Percentiles rank a stretch among this genome's conserved stretches.
These are phyloP conservation scores for Papilio polyxenes DNA, from an alignment of 1,140 invertebrate species.

Conservation along the genomic window DNA sequence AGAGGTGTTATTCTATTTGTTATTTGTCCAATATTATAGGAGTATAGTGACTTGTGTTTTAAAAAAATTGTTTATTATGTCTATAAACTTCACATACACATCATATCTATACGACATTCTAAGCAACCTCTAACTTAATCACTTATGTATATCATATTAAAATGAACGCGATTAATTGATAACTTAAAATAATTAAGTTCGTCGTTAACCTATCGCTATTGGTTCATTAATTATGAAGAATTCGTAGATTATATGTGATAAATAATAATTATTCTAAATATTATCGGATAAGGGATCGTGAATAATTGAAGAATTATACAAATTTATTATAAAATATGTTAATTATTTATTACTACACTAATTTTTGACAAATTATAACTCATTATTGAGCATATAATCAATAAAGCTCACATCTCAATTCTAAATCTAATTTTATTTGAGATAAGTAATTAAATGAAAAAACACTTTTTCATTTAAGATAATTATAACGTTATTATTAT, in stretches of 20 bases:
- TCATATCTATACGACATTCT: not conserved
- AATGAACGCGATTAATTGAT: not conserved
- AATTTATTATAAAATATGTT: conserved; percentile 5
- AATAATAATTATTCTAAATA: not conserved
- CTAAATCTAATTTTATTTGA: not conserved
- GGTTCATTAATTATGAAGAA: conserved; percentile 16
- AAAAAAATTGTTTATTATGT: too few species aligned
- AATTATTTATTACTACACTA: not conserved
- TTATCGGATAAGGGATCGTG: not conserved
- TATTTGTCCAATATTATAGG: too few species aligned
- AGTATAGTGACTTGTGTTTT: too few species aligned
- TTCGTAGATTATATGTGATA: not conserved
- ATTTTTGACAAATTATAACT: not conserved
- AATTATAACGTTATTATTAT: too few species aligned
- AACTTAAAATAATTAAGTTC: not conserved
- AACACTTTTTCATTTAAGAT: not conserved
- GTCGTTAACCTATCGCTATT: not conserved
- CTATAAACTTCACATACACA: not conserved
- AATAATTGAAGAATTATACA: not conserved
- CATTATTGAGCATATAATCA: not conserved
- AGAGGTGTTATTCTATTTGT: too few species aligned
- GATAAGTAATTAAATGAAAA: not conserved
- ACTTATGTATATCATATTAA: not conserved
- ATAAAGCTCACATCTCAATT: too few species aligned
- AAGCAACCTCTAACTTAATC: not conserved